Base-by-base conservation (phyloP, 2,797 vertebrate species). In the Cygnus olor region DNA sequence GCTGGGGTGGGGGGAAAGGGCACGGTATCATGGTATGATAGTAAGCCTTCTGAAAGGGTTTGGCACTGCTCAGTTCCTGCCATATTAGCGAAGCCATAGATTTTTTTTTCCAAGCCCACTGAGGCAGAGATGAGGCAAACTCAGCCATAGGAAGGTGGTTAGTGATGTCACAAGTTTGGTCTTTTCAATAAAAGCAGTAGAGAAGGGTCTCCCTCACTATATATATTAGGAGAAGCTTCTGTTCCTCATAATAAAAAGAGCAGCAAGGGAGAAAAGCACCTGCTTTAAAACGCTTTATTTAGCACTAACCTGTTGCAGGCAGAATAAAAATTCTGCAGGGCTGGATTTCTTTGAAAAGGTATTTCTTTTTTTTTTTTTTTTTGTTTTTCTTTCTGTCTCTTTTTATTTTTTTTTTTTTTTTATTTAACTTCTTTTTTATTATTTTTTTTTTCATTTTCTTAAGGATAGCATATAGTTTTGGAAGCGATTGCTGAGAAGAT, bases 111-210 rank as follows among this genome's bases (percentile, higher is more conserved):
- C 76, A 89, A 92, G 92, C 94, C 96, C 95, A 95, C 93, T 97
- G 89, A 95, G 94, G 80, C 96, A 94, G 82, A 69, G 85, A 92
- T 87, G 85, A 90, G 85, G 96, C 92, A 90, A 93, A 96, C 88
- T 95, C 96, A 97, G 89, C 91, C 96, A 97, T 89, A 95, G 95
- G 95, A 95, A 97, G 96, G 94, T 95, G 84, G 94, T 84, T 85
- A 86, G 92, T 97, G 96, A 97, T 96, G 97, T 97, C 97, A 98
- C 93, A 95, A 97, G 95, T 96, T 88, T 90, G 72, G 85, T 86
- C 94, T 92, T 96, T 97, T 95, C 96, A 95, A 94, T 96, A 97
- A 90, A 96, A 94, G 94, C 94, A 61, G 84, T 93, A 78, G 72
- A 91, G 93, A 96, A 95, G 90, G 88, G 69, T 93, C 86, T 58